phyloP scores from a whole-genome alignment of 1,140 invertebrate genomes.

The Heterodera carotae region DNA sequence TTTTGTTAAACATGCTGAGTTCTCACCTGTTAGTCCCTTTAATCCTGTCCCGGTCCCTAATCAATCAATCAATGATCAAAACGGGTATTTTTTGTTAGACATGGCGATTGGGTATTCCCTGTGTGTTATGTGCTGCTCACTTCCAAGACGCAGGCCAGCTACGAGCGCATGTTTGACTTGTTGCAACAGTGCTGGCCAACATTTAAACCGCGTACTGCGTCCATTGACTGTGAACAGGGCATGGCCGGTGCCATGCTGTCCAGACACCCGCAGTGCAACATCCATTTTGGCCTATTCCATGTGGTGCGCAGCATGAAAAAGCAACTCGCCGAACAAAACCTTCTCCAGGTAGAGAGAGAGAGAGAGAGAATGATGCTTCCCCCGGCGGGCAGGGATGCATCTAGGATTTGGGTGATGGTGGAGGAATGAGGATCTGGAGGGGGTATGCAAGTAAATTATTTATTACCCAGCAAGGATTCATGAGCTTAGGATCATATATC shows the following conservation, averaged over 20 bases:
- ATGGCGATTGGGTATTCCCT: conserved; percentile 19
- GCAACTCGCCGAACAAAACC: conserved; percentile 9
- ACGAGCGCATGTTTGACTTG: conserved; percentile 25
- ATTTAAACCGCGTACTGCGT: conserved; percentile 18
- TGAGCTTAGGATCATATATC: no score
- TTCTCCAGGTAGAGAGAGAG: conserved; percentile 20
- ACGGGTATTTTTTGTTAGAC: conserved; percentile 13
- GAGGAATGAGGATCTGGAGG: no score
- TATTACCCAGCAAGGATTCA: no score
- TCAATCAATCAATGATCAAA: no score
- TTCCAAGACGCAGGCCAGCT: conserved; percentile 6
- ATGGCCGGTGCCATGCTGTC: neutral
- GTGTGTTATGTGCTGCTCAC: conserved; percentile 20
- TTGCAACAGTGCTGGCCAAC: conserved; percentile 13
- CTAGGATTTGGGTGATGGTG: no score
- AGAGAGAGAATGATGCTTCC: no score
- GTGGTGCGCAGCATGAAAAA: conserved; percentile 13
- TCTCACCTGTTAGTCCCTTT: no score
- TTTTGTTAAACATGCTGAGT: no score
- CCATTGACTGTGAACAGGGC: conserved; percentile 21
- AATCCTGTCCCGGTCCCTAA: no score
- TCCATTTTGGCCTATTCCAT: conserved; percentile 23
- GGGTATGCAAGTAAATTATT: no score
- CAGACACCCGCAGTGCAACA: conserved; percentile 11
- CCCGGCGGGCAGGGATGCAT: no score